Percentiles rank a stretch among this genome's conserved stretches.
phyloP scores from a whole-genome alignment of 2,113 vertebrate species.

The Esox niger region DNA sequence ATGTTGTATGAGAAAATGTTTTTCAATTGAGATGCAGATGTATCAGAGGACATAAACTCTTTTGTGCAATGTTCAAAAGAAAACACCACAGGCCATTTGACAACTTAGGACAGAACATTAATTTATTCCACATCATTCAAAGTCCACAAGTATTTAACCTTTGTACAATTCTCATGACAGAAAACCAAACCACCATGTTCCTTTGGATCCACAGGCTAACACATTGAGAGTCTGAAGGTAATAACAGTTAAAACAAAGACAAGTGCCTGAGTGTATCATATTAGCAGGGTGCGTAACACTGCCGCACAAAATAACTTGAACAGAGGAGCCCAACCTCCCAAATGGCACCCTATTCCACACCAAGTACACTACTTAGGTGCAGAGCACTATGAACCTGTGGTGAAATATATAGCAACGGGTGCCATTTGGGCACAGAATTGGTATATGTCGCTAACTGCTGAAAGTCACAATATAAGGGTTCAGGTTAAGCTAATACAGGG shows the following conservation, averaged over 20 bases:
- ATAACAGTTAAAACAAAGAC: neutral
- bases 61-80: neutral
- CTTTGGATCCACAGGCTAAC: constrained; percentile 2
- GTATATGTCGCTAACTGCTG: too few relatives aligned
- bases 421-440: neutral
- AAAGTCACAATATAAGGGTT: too few relatives aligned
- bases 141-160: constrained; percentile 37
- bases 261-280: neutral
- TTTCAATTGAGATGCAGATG: too few relatives aligned
- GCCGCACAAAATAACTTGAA: neutral
- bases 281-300: neutral
- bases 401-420: neutral
- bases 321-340: neutral
- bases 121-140: constrained; percentile 39
- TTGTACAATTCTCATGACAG: constrained; percentile 40
- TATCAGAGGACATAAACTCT: too few relatives aligned
- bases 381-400: neutral
- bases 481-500: too few relatives aligned
- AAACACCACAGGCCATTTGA: neutral
- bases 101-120: constrained; percentile 31
- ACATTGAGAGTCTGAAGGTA: neutral
- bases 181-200: constrained; percentile 16
- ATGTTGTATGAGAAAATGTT: too few relatives aligned
- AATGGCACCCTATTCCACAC: neutral
- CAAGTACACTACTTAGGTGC: neutral